A percentile compares a stretch with the other conserved stretches of the same genome.
phyloP scores from a whole-genome alignment of 2,797 vertebrate genomes.

The Amphiprion clarkii region DNA sequence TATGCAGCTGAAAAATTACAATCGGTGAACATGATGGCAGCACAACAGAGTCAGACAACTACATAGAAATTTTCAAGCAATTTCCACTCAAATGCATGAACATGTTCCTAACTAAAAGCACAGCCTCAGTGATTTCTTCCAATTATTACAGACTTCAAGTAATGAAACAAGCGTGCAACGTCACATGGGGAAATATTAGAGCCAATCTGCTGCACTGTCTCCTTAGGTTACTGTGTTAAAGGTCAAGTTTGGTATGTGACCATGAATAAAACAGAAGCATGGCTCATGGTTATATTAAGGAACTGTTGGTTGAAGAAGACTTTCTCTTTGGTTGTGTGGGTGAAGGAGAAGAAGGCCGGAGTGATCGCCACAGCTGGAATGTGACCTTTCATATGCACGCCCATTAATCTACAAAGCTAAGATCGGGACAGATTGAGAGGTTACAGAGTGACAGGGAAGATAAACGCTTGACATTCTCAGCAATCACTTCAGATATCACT shows the following conservation, averaged over 20 bases:
- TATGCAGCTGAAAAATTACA: constrained; percentile 24
- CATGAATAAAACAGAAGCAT: constrained; percentile 47
- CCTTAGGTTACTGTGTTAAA: constrained; percentile 26
- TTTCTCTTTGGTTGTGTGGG: background rate
- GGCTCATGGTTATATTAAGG: constrained; percentile 41
- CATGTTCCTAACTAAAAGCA: background rate
- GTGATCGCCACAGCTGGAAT: constrained; percentile 48
- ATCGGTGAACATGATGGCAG: constrained; percentile 29
- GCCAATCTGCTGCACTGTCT: constrained; percentile 12
- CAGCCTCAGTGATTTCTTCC: background rate
- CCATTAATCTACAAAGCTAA: constrained; percentile 41
- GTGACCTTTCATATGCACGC: constrained; percentile 57
- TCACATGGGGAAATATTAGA: background rate
- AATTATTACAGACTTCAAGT: background rate
- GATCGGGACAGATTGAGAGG: constrained; percentile 37
- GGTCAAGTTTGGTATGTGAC: constrained; percentile 50
- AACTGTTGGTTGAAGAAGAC: constrained; percentile 4
- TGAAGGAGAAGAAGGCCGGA: constrained; percentile 23
- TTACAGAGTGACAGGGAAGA: constrained; percentile 24
- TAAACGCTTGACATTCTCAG: constrained; percentile 41
- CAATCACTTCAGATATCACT: constrained; percentile 3
- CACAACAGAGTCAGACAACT: constrained; percentile 8
- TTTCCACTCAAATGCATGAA: background rate
- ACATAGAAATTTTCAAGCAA: background rate
- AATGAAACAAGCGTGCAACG: constrained; percentile 1